Conservation (phyloP, 2,888 invertebrate species). For the Mythimna lalbum region DNA sequence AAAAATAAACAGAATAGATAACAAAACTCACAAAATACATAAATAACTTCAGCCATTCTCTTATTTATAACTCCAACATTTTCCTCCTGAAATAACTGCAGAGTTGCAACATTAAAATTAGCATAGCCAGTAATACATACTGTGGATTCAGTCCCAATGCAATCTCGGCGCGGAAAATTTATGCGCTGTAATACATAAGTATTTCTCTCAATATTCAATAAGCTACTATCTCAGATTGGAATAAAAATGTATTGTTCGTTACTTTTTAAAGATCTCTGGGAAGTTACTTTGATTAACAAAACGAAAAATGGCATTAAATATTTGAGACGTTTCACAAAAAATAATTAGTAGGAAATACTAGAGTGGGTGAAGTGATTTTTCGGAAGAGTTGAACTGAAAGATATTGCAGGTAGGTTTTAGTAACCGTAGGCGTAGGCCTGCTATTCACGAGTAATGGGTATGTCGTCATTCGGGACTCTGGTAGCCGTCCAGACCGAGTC, state of each 20-base stretch:
- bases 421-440: too few relatives aligned
- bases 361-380: too few relatives aligned
- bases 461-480: too few relatives aligned
- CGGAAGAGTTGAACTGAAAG: too few relatives aligned
- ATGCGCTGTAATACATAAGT: conserved; percentile 19
- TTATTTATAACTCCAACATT: conserved; percentile 7
- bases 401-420: too few relatives aligned
- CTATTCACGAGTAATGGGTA: too few relatives aligned
- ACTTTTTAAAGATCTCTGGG: not conserved
- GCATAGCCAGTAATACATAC: conserved; percentile 11
- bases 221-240: conserved; percentile 15
- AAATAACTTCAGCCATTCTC: not conserved
- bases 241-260: conserved; percentile 25
- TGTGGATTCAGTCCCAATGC: conserved; percentile 18
- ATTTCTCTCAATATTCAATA: conserved; percentile 43
- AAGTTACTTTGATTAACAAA: not conserved
- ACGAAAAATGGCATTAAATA: too few relatives aligned
- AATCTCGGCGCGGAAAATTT: conserved; percentile 38
- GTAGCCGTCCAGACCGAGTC: too few relatives aligned
- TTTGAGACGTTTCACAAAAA: too few relatives aligned
- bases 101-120: conserved; percentile 38
- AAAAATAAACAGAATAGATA: not conserved
- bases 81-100: conserved; percentile 23
- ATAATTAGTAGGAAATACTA: too few relatives aligned
- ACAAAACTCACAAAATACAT: not conserved